Base-by-base conservation (phyloP, 92 coral and sea anemone genomes). In the Porites lobata region DNA sequence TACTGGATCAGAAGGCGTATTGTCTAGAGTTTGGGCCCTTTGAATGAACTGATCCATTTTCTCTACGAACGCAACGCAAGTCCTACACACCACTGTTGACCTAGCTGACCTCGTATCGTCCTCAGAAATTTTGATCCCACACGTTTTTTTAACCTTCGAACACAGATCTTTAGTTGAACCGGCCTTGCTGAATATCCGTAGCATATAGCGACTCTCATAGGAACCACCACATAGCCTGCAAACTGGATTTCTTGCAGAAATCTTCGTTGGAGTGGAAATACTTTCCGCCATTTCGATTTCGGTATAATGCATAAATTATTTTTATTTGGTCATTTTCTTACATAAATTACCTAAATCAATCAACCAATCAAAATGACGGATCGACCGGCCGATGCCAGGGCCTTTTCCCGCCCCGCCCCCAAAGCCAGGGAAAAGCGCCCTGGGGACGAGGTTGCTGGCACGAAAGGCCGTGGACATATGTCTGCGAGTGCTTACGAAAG, bases 31-130 rank as follows among this genome's bases (percentile, higher is more conserved):
- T 77, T 67, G 85, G 62, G 66, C 61, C 65, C 72, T 67, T 72
- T 83, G 69, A 62, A 32, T 84, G 56, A 89, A 89, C 72, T 89
- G 78, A 24, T 80, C 78, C 79, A 89, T 79, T 63, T 89, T 89
- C 58, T 61, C 38, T 32, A 88, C 87, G 82, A 81, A 88, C 12
- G 59, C 18, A 54, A 61, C 90, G 3, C 58, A 53, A 53, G 9
- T 11, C 58, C 58, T 4, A 53, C 58, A 53, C 12, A 53, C 3
- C 58, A 69, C 26, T 29, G 32, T 29, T 29, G 32, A 29, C 32
- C 32, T 29, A 9, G 58, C 56, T 57, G 90, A 53, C 47, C 81
- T 17, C 65, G 19, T 57, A 61, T 89, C 89, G n/a, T 61, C 62
- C 76, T 89, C 92, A 24, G 8, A 69, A 32, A 89, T 89, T 53